Evolutionary conservation across 2,888 invertebrate genomes (phyloP).

Genomic region (Tricholauxania praeusta): DNA sequence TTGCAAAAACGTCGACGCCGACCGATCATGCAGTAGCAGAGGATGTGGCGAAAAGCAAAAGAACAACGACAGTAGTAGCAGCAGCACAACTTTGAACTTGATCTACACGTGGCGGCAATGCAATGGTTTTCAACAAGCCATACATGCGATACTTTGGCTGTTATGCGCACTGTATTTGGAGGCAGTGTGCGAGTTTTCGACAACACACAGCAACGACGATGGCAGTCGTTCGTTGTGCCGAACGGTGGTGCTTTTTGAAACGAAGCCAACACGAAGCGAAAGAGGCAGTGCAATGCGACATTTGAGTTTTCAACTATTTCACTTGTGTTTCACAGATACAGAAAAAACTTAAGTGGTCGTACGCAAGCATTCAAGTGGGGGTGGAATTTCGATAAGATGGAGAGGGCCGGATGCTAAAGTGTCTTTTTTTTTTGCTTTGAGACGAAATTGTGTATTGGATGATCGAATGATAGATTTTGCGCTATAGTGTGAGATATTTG

Average conservation of each 20-base stretch:
- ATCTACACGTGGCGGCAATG: conserved; percentile 68
- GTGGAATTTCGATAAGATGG: too few species aligned
- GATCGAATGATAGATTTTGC: too few species aligned
- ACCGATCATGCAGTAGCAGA: conserved; percentile 11
- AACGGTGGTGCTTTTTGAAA: background rate
- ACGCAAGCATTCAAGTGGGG: background rate
- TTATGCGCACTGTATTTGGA: conserved; percentile 1
- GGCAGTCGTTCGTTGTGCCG: too few species aligned
- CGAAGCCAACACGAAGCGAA: too few species aligned
- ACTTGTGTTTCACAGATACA: conserved; percentile 19
- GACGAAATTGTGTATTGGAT: too few species aligned
- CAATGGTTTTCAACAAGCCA: conserved; percentile 55
- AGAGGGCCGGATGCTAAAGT: too few species aligned
- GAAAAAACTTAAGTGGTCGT: background rate
- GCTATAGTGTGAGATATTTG: too few species aligned
- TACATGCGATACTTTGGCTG: conserved; percentile 11
- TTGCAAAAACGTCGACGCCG: background rate
- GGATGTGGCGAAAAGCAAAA: conserved; percentile 8
- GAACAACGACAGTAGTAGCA: conserved; percentile 10
- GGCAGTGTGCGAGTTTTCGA: conserved; percentile 47
- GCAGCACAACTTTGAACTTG: conserved; percentile 62
- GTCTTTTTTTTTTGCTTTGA: too few species aligned
- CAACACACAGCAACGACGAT: conserved; percentile 9
- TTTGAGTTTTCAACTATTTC: too few species aligned
- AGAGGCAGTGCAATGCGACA: too few species aligned